Base-by-base conservation (phyloP, 2,113 vertebrate species). In the Crotalus horridus region DNA sequence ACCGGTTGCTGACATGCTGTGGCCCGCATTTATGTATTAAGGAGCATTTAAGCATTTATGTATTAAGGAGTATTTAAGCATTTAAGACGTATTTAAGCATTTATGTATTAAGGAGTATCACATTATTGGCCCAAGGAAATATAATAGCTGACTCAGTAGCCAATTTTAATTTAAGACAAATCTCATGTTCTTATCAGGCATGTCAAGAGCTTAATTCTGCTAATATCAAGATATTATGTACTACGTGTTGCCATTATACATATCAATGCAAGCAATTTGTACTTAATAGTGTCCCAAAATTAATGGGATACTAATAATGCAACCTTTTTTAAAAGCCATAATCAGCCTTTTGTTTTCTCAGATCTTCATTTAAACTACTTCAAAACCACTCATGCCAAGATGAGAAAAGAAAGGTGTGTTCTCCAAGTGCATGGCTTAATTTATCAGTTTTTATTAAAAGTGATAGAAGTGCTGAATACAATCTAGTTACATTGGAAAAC, bases 401-500 rank as follows among this genome's bases (percentile, higher is more conserved):
- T 29, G 26, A 53, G 2, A 88, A 90, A 90, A 6, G 24, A 91
- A 87, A 12, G 24, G 8, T 53, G 90, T 43, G 9, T 89, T 9
- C 17, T 90, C 54, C 93, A 91, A 94, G 23, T 92, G 4, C 33
- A 56, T 33, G 46, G 56, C 24, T 92, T 93, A 87, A 91, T 95
- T 91, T 90, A 94, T 85, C 53, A 88, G n/a, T 61, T 43, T 61
- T 89, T 93, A 90, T 90, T 93, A 86, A 89, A 93, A 90, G 89
- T 92, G 93, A 46, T 86, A 95, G 93, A 86, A 96, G 86, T 93
- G 33, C 11, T 94, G 46, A 92, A 29, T 92, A 46, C 21, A 95
- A 87, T 85, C 90, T 92, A 93, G 91, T 94, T 94, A 95, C 92
- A 94, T 96, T 93, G 48, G 94, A 69, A 95, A 94, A 91, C 33